Conservation (phyloP, 2,797 vertebrate species). For the Gadopsis bispinosus region DNA sequence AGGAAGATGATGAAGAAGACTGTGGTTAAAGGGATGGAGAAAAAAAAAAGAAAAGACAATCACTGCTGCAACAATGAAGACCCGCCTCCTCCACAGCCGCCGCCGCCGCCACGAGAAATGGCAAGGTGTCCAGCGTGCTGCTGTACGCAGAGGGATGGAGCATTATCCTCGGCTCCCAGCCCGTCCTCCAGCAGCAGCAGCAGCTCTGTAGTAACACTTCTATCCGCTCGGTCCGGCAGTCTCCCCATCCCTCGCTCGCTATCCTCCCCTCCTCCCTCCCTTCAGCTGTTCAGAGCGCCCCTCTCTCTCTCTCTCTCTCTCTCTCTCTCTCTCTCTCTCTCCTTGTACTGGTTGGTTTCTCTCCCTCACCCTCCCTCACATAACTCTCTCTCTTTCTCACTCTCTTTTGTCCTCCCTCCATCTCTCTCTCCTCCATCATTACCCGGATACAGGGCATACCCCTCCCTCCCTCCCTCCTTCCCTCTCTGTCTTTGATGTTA, state of each 20-base stretch:
- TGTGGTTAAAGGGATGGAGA: constrained; percentile 36
- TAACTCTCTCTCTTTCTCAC: constrained; percentile 38
- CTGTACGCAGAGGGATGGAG: constrained; percentile 69
- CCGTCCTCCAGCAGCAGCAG: constrained; percentile 76
- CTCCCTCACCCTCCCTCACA: constrained; percentile 57
- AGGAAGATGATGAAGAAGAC: constrained; percentile 64
- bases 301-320: constrained; percentile 60
- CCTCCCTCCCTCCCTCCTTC: constrained; percentile 47
- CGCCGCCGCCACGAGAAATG: constrained; percentile 60
- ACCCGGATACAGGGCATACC: constrained; percentile 72
- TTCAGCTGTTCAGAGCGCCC: constrained; percentile 66
- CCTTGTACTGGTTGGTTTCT: constrained; percentile 75
- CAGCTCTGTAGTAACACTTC: constrained; percentile 86
- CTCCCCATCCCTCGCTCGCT: constrained; percentile 73
- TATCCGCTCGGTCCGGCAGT: constrained; percentile 72
- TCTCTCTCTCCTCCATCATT: constrained; percentile 66
- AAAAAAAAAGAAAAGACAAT: constrained; percentile 54
- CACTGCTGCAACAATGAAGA: constrained; percentile 69
- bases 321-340: constrained; percentile 64
- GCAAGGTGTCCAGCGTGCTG: constrained; percentile 68
- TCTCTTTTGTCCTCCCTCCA: constrained; percentile 41
- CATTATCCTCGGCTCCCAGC: constrained; percentile 76
- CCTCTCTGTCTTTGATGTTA: constrained; percentile 77
- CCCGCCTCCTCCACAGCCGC: constrained; percentile 47
- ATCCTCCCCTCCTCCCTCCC: constrained; percentile 65